These are phyloP conservation scores for Staurois parvus DNA, from an alignment of 2,797 vertebrate species.

Conservation along the genomic window DNA sequence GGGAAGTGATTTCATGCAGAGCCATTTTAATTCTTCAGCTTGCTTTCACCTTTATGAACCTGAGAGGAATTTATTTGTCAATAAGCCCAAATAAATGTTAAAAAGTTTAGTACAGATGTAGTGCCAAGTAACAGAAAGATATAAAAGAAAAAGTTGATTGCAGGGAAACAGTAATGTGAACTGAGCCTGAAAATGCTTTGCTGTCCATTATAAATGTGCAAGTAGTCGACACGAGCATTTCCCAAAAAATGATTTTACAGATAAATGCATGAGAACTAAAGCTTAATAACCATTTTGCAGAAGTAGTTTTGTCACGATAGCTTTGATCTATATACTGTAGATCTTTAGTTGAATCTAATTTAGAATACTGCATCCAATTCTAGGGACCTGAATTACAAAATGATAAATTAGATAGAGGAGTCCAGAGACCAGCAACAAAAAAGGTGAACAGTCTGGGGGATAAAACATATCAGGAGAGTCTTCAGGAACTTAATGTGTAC, in stretches of 20 bases:
- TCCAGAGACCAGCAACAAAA: no score
- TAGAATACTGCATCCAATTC: no score
- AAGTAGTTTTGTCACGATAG: no score
- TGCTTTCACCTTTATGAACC: slow-evolving; percentile 46
- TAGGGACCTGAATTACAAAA: no score
- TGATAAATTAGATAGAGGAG: no score
- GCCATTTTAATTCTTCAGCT: slow-evolving; percentile 41
- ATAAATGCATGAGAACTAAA: neutral
- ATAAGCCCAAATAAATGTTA: neutral
- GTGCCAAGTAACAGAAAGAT: neutral
- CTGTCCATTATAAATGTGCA: neutral
- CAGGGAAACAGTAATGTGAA: neutral
- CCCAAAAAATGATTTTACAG: no score
- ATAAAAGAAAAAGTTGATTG: neutral
- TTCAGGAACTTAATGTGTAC: no score
- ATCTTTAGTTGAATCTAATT: no score
- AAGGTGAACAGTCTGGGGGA: no score
- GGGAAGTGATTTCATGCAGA: slow-evolving; percentile 44
- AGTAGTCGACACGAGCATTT: neutral
- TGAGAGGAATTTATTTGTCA: slow-evolving; percentile 20
- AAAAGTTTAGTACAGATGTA: slow-evolving; percentile 9
- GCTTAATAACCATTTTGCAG: no score
- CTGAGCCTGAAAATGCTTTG: neutral
- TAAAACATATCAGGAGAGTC: no score
- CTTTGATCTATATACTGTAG: no score